Evolutionary conservation across 1,140 invertebrate species (phyloP), one percentile per base, ranked within the genome.

Genomic region (Drosophila orena): DNA sequence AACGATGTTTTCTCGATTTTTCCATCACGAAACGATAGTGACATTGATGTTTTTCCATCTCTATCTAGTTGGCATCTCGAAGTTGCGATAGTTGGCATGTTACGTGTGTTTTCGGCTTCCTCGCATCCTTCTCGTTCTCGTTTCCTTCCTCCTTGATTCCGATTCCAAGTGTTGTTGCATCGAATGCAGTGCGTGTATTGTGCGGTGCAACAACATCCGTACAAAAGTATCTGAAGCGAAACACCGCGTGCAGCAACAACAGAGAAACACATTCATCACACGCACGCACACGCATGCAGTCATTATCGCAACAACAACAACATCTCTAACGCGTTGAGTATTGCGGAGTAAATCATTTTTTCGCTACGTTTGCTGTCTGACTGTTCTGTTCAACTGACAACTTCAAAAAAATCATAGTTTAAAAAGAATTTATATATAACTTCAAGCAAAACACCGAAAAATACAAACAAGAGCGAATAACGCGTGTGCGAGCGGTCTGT

Each of bases 31-130:
- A 46, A 14, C 43, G 43, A 46, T 22, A 15, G n/a, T 43, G 8
- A 4, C 7, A 49, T 49, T n/a, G 46, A 49, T 49, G 24, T 30
- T 30, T 49, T 30, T 30, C n/a, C 46, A 49, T 7, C 46, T 30
- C 46, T 47, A 47, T 24, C 44, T 49, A 49, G 46, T 49, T 49
- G 22, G 46, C 24, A 49, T 49, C 24, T 49, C 46, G 46, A 30
- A 49, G 46, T n/a, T 15, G 43, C 47, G 47, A 50, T 34, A 50
- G 55, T 62, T 62, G 56, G 60, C 55, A 64, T 64, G 66, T 70
- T 70, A 70, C 66, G 66, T 70, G 64, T 66, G 66, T 70, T 69
- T 70, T 70, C 64, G 66, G 66, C 66, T 70, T 70, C 47, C 50
- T 65, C 52, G 66, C 65, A 70, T 70, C 66, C 42, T 69, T 56